These are phyloP conservation scores for Standfussiana lucernea DNA, from an alignment of 2,888 invertebrate species.

Conservation along the genomic window DNA sequence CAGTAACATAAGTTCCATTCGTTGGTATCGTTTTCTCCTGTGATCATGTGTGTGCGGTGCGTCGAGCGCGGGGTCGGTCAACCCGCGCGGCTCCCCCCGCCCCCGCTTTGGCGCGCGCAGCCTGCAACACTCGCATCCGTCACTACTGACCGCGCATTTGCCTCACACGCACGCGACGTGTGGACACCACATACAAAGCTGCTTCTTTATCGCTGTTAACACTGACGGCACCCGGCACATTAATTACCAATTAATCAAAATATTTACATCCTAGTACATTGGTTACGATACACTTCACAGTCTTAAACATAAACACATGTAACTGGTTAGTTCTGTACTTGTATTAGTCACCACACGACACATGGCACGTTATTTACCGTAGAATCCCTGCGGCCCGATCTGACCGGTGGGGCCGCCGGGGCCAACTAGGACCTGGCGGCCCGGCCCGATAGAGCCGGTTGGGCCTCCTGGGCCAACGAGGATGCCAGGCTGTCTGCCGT, in stretches of 20 bases:
- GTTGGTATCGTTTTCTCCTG: slow-evolving; percentile 12
- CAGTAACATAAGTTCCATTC: slow-evolving; percentile 38
- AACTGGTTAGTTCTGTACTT: slow-evolving; percentile 61
- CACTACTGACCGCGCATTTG: slow-evolving; percentile 22
- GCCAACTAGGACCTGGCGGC: slow-evolving; percentile 77
- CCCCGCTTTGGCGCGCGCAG: slow-evolving; percentile 19
- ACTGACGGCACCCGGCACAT: slow-evolving; percentile 36
- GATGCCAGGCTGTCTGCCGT: slow-evolving; percentile 74
- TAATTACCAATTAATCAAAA: slow-evolving; percentile 57
- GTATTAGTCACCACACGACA: slow-evolving; percentile 71
- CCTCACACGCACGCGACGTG: not conserved
- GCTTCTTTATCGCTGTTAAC: slow-evolving; percentile 61
- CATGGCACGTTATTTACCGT: slow-evolving; percentile 80
- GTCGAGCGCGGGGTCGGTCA: not conserved
- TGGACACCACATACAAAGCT: slow-evolving; percentile 38
- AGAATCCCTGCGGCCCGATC: slow-evolving; percentile 81
- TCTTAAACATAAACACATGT: slow-evolving; percentile 53
- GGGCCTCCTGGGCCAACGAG: slow-evolving; percentile 85
- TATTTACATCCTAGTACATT: slow-evolving; percentile 62
- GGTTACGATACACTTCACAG: slow-evolving; percentile 57
- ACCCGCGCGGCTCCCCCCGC: not conserved
- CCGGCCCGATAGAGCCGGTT: slow-evolving; percentile 76
- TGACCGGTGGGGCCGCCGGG: slow-evolving; percentile 86
- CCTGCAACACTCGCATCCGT: slow-evolving; percentile 58
- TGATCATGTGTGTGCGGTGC: slow-evolving; percentile 9